Percentiles rank a stretch among this genome's conserved stretches.
phyloP scores from a whole-genome alignment of 2,888 invertebrate species.

The Acanthosoma haemorrhoidale region DNA sequence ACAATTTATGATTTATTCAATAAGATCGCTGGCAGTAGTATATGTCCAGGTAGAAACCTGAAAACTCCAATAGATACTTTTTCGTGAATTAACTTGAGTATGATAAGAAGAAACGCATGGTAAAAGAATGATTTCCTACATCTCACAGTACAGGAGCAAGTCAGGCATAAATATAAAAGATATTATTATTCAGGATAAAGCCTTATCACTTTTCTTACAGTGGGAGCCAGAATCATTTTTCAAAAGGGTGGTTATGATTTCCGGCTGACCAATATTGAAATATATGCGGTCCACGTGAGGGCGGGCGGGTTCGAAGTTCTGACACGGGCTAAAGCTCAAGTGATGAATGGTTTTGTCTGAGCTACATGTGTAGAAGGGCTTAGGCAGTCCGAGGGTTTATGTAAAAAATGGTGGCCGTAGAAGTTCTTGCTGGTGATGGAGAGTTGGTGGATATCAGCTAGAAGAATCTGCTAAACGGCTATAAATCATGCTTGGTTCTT shows the following conservation, averaged over 20 bases:
- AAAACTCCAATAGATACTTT: no score
- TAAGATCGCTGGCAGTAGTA: no score
- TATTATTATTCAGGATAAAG: not conserved
- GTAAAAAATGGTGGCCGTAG: not conserved
- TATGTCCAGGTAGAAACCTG: no score
- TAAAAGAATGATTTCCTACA: no score
- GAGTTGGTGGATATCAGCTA: not conserved
- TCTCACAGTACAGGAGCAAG: no score
- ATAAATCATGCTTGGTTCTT: not conserved
- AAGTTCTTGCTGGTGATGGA: no score
- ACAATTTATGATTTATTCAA: no score
- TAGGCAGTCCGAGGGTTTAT: not conserved
- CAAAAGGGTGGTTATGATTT: not conserved
- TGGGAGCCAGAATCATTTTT: not conserved
- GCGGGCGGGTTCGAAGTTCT: not conserved
- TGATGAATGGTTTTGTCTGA: not conserved
- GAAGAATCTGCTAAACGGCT: not conserved
- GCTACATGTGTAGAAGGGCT: not conserved
- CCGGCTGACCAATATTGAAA: not conserved
- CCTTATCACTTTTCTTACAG: conserved; percentile 6
- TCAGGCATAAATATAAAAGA: not conserved
- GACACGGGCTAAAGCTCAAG: no score
- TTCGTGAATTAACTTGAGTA: no score
- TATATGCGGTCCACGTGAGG: not conserved
- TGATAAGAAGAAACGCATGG: no score